Conservation (phyloP, 30 jellyfish, hydroid and myxozoan genomes). For the Mastigias papua region DNA sequence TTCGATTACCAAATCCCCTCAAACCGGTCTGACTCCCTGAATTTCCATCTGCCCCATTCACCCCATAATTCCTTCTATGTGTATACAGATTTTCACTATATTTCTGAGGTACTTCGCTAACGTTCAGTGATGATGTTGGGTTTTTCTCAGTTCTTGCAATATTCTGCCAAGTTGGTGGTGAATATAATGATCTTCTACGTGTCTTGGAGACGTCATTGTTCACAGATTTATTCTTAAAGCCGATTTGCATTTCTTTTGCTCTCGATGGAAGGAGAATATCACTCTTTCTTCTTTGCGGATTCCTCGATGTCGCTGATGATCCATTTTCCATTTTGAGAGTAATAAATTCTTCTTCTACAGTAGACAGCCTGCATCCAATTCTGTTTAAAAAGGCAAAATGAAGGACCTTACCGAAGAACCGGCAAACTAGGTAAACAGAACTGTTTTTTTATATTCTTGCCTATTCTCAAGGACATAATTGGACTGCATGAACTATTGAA, state of each 20-base stretch:
- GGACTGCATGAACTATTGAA: not conserved
- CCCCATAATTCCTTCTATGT: not conserved
- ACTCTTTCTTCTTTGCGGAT: too few species aligned
- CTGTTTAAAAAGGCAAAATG: not conserved
- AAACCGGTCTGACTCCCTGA: not conserved
- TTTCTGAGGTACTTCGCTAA: not conserved
- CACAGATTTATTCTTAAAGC: too few species aligned
- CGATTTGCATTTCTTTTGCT: too few species aligned
- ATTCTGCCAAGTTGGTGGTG: conserved; percentile 17
- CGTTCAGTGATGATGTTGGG: not conserved
- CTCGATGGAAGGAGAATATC: too few species aligned
- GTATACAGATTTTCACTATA: conserved; percentile 5
- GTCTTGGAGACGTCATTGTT: too few species aligned
- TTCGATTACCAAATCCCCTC: not conserved
- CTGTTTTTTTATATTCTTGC: not conserved
- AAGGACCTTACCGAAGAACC: not conserved
- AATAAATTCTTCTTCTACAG: too few species aligned
- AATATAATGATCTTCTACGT: conserved; percentile 11
- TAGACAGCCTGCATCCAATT: not conserved
- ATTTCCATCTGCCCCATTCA: not conserved
- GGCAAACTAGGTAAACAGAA: not conserved
- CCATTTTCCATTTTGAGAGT: too few species aligned
- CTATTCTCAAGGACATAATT: not conserved
- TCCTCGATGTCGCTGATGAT: too few species aligned
- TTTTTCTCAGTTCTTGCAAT: not conserved